Base-by-base conservation (phyloP, 2,797 vertebrate species). In the Sebastes cheni region DNA sequence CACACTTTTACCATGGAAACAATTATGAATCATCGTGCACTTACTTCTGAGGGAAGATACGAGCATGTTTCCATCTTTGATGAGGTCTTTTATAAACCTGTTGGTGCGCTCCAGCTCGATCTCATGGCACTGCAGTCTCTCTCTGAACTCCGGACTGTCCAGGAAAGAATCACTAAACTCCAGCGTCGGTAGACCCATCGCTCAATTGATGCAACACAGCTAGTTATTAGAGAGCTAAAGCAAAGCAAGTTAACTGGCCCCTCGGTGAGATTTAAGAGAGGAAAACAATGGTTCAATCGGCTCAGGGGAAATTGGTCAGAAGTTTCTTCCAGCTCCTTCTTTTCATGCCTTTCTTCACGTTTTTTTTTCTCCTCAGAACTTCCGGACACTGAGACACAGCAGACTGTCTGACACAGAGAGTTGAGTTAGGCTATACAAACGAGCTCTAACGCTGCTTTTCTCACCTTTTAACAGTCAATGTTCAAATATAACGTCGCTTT, bases 81-180 rank as follows among this genome's bases (percentile, higher is more conserved):
- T 97, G 4, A 99, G 96, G 87, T 99, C 98, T 87, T 99, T 99
- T 79, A 99, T 99, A 91, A 99, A 99, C 92, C 98, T 98, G 95
- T 99, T 98, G 81, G 98, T 99, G 61, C 97, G 93, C 83, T 99
- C 98, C 95, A 99, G 92, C 90, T 99, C 98, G 59, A 97, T 96
- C 93, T 99, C 98, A 92, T 99, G 98, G 91, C 97, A 98, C 92
- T 98, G 97, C 72, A 99, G 96, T 10, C 98, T 92, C 83, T 99
- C 98, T 94, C 97, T 96, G 93, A 99, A 99, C 85, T 98, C 97
- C 32, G 98, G 98, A 76, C 98, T 98, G 94, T 99, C 98, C 95
- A 99, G 91, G 87, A 97, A 97, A 75, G 98, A 99, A 75, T 99
- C 98, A 66, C 97, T 99, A 92, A 99, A 99, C 95, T 99, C 98